Evolutionary conservation across 1,140 invertebrate genomes (phyloP), one percentile per base, ranked within the genome.

Genomic region (Oppia nitens): DNA sequence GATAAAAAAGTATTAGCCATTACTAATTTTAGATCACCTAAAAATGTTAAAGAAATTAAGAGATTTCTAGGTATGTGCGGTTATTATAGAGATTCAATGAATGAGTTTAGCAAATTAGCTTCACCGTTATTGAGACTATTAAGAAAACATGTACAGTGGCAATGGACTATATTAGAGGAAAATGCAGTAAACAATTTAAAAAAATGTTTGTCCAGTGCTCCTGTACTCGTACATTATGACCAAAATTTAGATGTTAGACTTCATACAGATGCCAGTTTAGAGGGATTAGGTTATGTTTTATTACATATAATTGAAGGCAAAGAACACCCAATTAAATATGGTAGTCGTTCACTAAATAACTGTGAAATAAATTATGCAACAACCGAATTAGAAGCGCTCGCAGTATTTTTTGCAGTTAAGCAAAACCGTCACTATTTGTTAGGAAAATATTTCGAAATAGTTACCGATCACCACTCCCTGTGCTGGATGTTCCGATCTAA

Each of bases 361-460:
- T 64, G 70, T 12, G 74, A 80, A 65, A 62, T 66, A 61, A 73
- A 74, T 14, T 79, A 78, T 64, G 65, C 68, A 20, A 72, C 77
- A 57, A 66, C 76, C 2, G 75, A 81, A 45, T 73, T 73, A 62
- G 78, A 81, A 66, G 74, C 68, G 0, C 65, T 75, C 9, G 68
- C 71, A 3, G 70, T 79, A 27, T 60, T 76, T 48, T 75, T 69
- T 67, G 73, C 70, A n/a, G 59, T 75, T 51, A 62, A 67, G 69
- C 63, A 73, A 58, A 78, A 77, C 62, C 72, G 77, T 57, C 64
- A 77, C 51, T 79, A 75, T 61, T 53, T 77, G 11, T 74, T 68
- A 60, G 73, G 72, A 6, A 59, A 67, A 4, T 57, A 66, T 24
- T 74, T 77, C 53, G 63, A 60, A 1, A 64, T 76, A 20, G 45